Conservation (phyloP, 2,797 vertebrate genomes). For the Micropoecilia bifurca region DNA sequence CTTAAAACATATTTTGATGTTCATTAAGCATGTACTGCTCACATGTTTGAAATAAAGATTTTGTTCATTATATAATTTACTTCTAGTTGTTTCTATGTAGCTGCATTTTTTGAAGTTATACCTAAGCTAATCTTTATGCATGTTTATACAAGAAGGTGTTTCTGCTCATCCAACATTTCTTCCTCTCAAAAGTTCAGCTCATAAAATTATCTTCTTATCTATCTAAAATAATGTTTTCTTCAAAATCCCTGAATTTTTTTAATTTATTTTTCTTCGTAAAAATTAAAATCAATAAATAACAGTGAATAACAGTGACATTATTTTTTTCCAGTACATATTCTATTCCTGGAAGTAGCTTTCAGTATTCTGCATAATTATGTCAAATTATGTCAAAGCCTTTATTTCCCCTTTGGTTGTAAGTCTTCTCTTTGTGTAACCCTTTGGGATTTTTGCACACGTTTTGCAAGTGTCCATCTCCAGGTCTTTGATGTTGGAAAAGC, state of each 20-base stretch:
- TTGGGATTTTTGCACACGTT: not conserved
- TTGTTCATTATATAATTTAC: not conserved
- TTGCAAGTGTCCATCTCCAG: not conserved
- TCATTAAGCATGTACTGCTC: not conserved
- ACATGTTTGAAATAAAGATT: not conserved
- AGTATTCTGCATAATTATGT: not conserved
- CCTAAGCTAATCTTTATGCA: not conserved
- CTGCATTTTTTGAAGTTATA: not conserved
- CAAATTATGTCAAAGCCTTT: slow-evolving; percentile 1
- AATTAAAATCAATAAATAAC: not conserved
- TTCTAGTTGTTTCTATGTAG: not conserved
- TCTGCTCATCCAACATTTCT: not conserved
- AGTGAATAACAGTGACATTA: not conserved
- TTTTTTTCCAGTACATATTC: not conserved
- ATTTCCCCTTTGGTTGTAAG: not conserved
- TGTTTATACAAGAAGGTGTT: not conserved
- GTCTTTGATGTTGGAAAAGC: slow-evolving; percentile 5
- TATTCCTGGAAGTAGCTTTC: not conserved
- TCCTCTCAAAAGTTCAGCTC: not conserved
- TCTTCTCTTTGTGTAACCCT: not conserved
- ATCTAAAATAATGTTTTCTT: not conserved
- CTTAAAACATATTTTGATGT: not conserved
- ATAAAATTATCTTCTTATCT: not conserved
- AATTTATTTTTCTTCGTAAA: not conserved
- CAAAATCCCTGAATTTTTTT: not conserved